phyloP scores from a whole-genome alignment of 2,113 vertebrate genomes.

The Sminthopsis crassicaudata region DNA sequence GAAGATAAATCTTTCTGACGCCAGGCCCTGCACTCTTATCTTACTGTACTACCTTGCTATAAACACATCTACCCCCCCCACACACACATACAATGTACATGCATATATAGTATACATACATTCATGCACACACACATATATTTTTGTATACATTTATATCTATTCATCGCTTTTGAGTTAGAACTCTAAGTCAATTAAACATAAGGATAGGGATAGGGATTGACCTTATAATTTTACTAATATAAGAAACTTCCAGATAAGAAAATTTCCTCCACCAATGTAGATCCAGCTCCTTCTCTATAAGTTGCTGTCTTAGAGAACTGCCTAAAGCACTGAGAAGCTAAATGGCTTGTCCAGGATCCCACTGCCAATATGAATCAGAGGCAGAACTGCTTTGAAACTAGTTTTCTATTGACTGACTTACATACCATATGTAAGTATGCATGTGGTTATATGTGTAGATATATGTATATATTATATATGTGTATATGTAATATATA shows the following conservation, averaged over 20 bases:
- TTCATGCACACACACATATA: background rate
- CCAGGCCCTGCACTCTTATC: background rate
- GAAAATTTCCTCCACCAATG: background rate
- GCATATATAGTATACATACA: background rate
- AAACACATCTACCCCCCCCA: no score
- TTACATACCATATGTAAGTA: background rate
- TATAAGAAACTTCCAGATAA: background rate
- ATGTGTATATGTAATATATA: background rate
- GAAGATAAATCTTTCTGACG: background rate
- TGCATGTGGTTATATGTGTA: background rate
- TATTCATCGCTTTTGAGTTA: background rate
- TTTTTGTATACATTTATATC: background rate
- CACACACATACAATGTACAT: background rate
- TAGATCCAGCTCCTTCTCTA: background rate
- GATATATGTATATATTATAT: background rate
- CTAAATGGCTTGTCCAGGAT: background rate
- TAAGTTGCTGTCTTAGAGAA: background rate
- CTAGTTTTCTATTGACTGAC: background rate
- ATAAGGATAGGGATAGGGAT: background rate
- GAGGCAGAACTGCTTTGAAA: background rate
- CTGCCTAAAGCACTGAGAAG: background rate
- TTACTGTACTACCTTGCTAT: background rate
- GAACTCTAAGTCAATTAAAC: background rate
- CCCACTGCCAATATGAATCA: background rate
- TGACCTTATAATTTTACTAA: background rate